Base-by-base conservation (phyloP, 2,888 invertebrate genomes). In the Amorpha juglandis region DNA sequence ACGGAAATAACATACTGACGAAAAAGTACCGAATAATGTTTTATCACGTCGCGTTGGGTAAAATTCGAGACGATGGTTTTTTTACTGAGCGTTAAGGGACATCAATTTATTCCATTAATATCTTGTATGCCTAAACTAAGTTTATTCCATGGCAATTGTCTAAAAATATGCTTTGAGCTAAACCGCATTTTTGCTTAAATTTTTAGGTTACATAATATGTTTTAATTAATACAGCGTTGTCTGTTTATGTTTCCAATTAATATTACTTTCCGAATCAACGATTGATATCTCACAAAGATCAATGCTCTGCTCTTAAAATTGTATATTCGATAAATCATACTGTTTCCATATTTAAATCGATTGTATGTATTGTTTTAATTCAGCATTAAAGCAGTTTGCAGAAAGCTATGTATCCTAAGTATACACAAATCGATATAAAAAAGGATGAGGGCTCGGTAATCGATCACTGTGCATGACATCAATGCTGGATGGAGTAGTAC, bases 401-500 rank as follows among this genome's bases (percentile, higher is more conserved):
- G 38, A 53, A 53, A 53, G 14, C 35, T 53, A 8, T 35, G n/a
- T 55, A 16, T 19, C 58, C 58, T 58, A 58, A 58, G 58, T 42
- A 16, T 12, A 58, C 19, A 42, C 42, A 58, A 58, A 58, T 58
- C 58, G 42, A 58, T 19, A 58, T 58, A 58, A 16, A 58, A 12
- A 19, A 42, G 42, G 58, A 58, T 58, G 58, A 42, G 42, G 11
- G 58, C 42, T 58, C 50, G 1, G 21, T 58, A 38, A 58, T 58
- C 58, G 58, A 58, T 58, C 58, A 58, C 19, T 12, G 42, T 55
- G 21, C 52, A 16, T 38, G 58, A 19, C 38, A 38, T 52, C 14
- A 42, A 58, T 58, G 16, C 42, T 58, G 58, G 19, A 58, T 58
- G 42, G 42, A 58, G 58, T 58, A 58, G 69, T 71, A 69, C 69